A percentile compares a stretch with the other conserved stretches of the same genome.
Evolutionary conservation across 2,113 vertebrate species (phyloP).

Genomic region (Siniperca knerii): DNA sequence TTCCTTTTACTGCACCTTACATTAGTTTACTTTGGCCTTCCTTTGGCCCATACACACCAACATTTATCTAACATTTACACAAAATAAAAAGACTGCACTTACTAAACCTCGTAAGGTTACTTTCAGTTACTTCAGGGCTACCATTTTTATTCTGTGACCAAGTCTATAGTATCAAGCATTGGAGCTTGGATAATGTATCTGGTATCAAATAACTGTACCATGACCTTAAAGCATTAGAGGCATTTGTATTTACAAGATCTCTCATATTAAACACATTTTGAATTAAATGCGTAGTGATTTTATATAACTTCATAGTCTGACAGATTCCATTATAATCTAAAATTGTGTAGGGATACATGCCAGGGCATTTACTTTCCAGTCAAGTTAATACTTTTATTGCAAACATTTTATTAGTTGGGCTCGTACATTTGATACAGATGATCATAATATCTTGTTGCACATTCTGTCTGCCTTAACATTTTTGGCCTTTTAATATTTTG

Average conservation of each 20-base stretch:
- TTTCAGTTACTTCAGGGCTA: background rate
- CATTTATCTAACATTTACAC: background rate
- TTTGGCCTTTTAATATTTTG: background rate
- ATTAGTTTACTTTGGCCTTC: background rate
- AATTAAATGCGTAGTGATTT: background rate
- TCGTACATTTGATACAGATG: background rate
- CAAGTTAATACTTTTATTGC: background rate
- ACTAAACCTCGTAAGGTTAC: background rate
- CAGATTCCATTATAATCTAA: background rate
- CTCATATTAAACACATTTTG: slow-evolving; percentile 1
- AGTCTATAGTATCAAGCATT: background rate
- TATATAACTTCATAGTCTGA: background rate
- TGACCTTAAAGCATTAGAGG: background rate
- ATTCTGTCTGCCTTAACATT: background rate
- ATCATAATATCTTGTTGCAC: background rate
- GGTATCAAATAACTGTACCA: background rate
- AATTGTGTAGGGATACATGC: background rate
- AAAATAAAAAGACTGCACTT: background rate
- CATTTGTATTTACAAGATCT: background rate
- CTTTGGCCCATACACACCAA: background rate
- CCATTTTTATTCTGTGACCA: background rate
- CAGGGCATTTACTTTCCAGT: background rate
- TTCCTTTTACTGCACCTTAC: background rate
- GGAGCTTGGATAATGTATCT: background rate
- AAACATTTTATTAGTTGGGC: background rate